These are phyloP conservation scores for Nyctereutes procyonoides DNA, from an alignment of 2,113 vertebrate genomes.

Conservation along the genomic window DNA sequence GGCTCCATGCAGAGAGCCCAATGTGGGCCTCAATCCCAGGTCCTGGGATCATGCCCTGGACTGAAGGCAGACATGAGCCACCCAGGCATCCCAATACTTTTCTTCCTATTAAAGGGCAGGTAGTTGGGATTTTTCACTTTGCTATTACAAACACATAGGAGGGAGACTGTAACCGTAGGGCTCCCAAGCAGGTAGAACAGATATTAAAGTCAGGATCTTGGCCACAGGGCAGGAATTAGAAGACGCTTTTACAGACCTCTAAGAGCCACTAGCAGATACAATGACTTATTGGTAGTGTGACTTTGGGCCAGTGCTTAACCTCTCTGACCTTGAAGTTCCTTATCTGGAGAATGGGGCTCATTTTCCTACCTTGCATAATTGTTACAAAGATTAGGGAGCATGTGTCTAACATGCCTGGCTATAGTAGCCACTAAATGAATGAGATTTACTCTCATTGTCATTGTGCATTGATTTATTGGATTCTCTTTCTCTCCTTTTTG, in stretches of 20 bases:
- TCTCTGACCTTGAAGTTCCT: neutral
- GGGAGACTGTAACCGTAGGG: neutral
- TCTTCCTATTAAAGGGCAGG: neutral
- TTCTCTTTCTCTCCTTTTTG: neutral
- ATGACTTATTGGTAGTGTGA: neutral
- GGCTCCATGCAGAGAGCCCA: too few species aligned
- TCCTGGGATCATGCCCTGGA: too few species aligned
- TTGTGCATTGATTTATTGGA: neutral
- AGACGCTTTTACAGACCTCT: neutral
- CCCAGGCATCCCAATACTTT: neutral
- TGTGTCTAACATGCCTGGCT: neutral
- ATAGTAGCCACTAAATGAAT: neutral
- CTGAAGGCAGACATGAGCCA: too few species aligned
- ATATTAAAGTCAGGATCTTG: neutral
- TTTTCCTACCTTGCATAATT: neutral
- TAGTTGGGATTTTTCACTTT: neutral
- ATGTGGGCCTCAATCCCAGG: too few species aligned
- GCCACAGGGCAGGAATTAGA: neutral
- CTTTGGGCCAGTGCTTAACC: neutral
- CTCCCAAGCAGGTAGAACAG: neutral
- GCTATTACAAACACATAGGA: neutral
- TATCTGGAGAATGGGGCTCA: neutral
- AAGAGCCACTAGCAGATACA: neutral
- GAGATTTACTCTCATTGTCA: neutral
- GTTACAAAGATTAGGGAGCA: neutral